Base-by-base conservation (phyloP, 2,113 vertebrate species). In the Megaceryle maxima region DNA sequence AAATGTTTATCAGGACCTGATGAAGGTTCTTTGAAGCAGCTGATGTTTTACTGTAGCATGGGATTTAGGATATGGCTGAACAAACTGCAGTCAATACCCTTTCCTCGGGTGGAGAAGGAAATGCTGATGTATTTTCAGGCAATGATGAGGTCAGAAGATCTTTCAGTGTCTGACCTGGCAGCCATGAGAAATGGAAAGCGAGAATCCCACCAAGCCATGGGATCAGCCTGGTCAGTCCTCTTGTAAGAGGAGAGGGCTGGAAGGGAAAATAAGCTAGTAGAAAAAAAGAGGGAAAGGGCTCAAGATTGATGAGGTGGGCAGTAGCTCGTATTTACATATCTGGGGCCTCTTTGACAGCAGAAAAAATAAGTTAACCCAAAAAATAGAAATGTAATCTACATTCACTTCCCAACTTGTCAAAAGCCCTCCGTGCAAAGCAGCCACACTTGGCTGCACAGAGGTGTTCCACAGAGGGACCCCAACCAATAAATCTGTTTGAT, bases 231-330 rank as follows among this genome's bases (percentile, higher is more conserved):
- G 59, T 55, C 83, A 77, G 51, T 53, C 41, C 59, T 87, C 74
- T 81, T 7, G 1, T 35, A 62, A 69, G 24, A 78, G 37, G 1
- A 86, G 59, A 83, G 67, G 50, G 44, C 63, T 88, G 31, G 48
- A 29, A 73, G 48, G 69, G 28, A 10, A 68, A 90, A 72, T 89
- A 78, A 51, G 16, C 41, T 35, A 14, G 63, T 22, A 59, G 21
- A 67, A 70, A 68, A 68, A 80, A 64, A 67, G 25, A 91, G 46
- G 19, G 66, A 69, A 94, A 89, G 69, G 74, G 46, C 86, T 93
- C 39, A 16, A 92, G 96, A 95, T 88, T 87, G 91, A 97, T 96
- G 96, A 96, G 96, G 93, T 95, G 94, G 96, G 82, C 95, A 89
- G 80, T 79, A 92, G 86, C 87, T 96, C 95, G 43, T 96, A 96